phyloP scores from a whole-genome alignment of 23 tunicate species.

The Phallusia fumigata region DNA sequence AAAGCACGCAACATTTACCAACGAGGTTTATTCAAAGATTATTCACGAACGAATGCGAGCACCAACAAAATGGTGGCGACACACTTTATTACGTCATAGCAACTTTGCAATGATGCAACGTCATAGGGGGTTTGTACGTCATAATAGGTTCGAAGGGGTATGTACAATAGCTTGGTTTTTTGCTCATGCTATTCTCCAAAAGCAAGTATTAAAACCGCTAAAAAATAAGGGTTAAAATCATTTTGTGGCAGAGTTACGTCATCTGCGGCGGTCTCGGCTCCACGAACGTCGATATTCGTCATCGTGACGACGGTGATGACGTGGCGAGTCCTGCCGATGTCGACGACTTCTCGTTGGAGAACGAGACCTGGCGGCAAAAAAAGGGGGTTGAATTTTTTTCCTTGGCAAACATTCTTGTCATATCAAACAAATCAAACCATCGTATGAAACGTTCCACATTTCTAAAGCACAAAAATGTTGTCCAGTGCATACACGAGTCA shows the following conservation, averaged over 20 bases:
- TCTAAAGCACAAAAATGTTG: too few relatives aligned
- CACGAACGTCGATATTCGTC: constrained; percentile 35
- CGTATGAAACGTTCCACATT: too few relatives aligned
- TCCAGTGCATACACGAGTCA: too few relatives aligned
- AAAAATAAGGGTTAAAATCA: neutral
- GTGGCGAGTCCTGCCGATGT: constrained; percentile 26
- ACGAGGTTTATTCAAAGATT: neutral
- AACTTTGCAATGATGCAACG: neutral
- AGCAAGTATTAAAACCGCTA: neutral
- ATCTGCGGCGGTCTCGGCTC: constrained; percentile 46
- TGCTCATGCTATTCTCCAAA: neutral
- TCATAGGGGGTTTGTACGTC: neutral
- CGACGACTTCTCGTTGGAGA: constrained; percentile 23
- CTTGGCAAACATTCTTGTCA: too few relatives aligned
- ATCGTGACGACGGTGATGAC: constrained; percentile 27
- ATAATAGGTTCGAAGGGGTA: neutral
- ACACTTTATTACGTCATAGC: neutral
- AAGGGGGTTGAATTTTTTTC: too few relatives aligned
- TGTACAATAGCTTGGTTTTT: neutral
- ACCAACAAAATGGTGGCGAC: neutral
- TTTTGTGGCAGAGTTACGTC: constrained; percentile 4
- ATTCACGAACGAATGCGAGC: neutral
- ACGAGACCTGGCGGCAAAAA: constrained; percentile 21
- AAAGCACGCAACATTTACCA: neutral
- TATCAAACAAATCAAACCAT: too few relatives aligned